Evolutionary conservation across 2,797 vertebrate species (phyloP).

Genomic region (Furcifer pardalis): DNA sequence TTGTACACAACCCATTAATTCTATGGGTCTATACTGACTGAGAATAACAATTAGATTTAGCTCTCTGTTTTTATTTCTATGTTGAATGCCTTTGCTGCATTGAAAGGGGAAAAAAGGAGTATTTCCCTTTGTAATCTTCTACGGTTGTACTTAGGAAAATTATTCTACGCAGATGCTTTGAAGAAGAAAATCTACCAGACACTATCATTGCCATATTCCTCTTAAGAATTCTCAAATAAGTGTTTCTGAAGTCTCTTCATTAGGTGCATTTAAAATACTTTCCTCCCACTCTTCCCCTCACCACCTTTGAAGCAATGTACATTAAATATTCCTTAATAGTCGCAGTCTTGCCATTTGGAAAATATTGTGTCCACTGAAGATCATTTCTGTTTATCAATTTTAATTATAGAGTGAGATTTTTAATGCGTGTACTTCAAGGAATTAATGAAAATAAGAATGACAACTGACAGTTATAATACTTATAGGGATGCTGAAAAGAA

Average conservation of each 20-base stretch:
- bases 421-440: background rate
- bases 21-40: too few species aligned
- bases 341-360: background rate
- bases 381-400: conserved; percentile 11
- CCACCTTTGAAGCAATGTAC: background rate
- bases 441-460: conserved; percentile 16
- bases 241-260: background rate
- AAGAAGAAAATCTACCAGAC: conserved; percentile 9
- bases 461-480: background rate
- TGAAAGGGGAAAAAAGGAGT: background rate
- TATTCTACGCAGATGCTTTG: conserved; percentile 5
- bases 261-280: background rate
- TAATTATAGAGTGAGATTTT: conserved; percentile 5
- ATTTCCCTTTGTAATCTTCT: background rate
- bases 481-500: background rate
- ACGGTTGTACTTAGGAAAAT: background rate
- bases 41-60: too few species aligned
- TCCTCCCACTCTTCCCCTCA: too few species aligned
- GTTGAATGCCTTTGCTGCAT: background rate
- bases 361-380: conserved; percentile 2
- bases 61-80: too few species aligned
- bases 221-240: conserved; percentile 6
- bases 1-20: too few species aligned
- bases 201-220: conserved; percentile 5
- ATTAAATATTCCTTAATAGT: conserved; percentile 22